Base-by-base conservation (phyloP, 2,888 invertebrate species). In the Melanchra persicariae region DNA sequence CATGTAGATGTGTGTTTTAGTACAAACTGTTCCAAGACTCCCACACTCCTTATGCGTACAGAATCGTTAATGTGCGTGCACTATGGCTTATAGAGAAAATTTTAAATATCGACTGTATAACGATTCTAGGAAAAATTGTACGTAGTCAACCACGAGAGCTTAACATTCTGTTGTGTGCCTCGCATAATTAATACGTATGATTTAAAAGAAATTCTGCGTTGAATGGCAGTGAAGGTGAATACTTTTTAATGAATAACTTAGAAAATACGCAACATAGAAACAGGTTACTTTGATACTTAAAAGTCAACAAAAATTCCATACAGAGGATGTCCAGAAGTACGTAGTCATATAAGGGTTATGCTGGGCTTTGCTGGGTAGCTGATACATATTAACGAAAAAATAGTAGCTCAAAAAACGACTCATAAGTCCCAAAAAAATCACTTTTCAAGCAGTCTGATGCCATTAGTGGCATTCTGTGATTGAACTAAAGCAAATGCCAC, bases 51-150 rank as follows among this genome's bases (percentile, higher is more conserved):
- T 77, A 83, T 83, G 87, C 86, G 86, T 83, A 77, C 71, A 82
- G 88, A 88, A 88, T 89, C 75, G 79, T 76, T 86, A 88, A 88
- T 86, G 79, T 70, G 79, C 77, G 80, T 83, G 68, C 84, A 82
- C 83, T 83, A 84, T 84, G 73, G 81, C 70, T 69, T 83, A 82
- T 85, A 79, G 81, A 75, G 77, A 85, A 87, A 83, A 85, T 83
- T 84, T 69, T 65, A 82, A 84, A 82, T 81, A 81, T 80, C 76
- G 64, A 71, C 81, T 77, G 68, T 81, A 61, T 70, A 80, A 79
- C 65, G 63, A 74, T 85, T 83, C 86, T 73, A 54, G 26, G 86
- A 84, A 85, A 59, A 77, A 74, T 49, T 67, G 66, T 78, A 76
- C 61, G 60, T 55, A 69, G 74, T 62, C 55, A 52, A 24, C 47